Conservation (phyloP, 35 echinoderm and acorn worm species). For the Apostichopus japonicus region DNA sequence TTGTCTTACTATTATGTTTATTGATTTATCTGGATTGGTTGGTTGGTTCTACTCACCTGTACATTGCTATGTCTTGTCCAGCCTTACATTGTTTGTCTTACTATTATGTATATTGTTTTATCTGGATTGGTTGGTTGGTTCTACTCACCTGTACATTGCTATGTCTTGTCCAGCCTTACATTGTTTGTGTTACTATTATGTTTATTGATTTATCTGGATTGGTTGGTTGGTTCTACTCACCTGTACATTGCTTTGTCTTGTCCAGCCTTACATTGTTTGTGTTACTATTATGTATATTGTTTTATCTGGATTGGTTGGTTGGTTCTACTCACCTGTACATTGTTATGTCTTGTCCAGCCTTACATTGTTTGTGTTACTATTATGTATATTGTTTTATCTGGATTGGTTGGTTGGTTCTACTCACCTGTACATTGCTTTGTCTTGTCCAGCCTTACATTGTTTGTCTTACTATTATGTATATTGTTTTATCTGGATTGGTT, state of each 20-base stretch:
- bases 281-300: neutral
- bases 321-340: constrained; percentile 82
- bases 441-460: neutral
- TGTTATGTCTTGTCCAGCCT: constrained; percentile 47
- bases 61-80: constrained; percentile 76
- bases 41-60: constrained; percentile 68
- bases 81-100: neutral
- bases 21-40: no score
- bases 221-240: constrained; percentile 38
- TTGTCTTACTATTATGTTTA: neutral
- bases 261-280: neutral
- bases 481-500: no score
- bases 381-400: neutral
- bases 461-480: neutral
- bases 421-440: constrained; percentile 87
- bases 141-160: constrained; percentile 85
- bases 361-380: neutral
- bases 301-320: no score
- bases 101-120: neutral
- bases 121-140: no score
- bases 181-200: neutral
- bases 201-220: no score
- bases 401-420: neutral
- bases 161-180: constrained; percentile 34
- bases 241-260: constrained; percentile 84